Conservation (phyloP, 1,140 invertebrate species). For the Drosophila quadrilineata region DNA sequence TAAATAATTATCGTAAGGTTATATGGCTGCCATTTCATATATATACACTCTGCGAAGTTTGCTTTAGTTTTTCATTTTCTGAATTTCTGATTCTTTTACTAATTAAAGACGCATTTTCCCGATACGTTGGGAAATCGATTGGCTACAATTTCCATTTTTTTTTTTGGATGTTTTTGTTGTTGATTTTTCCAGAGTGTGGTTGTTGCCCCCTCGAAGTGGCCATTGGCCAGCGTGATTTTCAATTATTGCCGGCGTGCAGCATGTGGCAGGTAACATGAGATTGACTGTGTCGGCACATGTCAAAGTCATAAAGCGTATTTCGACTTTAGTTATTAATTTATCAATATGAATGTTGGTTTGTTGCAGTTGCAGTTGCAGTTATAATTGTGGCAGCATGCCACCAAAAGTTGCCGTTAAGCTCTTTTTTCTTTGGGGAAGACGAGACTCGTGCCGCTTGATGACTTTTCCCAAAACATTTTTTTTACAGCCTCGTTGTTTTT, state of each 20-base stretch:
- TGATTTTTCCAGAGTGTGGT: not conserved
- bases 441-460: slow-evolving; percentile 50
- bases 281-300: slow-evolving; percentile 65
- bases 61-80: not conserved
- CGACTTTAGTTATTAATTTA: slow-evolving; percentile 17
- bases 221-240: slow-evolving; percentile 73
- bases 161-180: slow-evolving; percentile 58
- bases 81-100: slow-evolving; percentile 47
- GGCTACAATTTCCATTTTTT: slow-evolving; percentile 75
- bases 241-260: slow-evolving; percentile 50
- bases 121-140: slow-evolving; percentile 60
- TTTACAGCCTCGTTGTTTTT: not conserved
- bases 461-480: slow-evolving; percentile 37
- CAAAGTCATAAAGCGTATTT: slow-evolving; percentile 38
- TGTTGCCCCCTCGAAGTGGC: slow-evolving; percentile 45
- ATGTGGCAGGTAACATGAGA: not conserved
- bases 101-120: slow-evolving; percentile 65
- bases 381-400: slow-evolving; percentile 56
- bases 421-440: not conserved
- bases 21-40: slow-evolving; percentile 12
- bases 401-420: slow-evolving; percentile 43
- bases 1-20: slow-evolving; percentile 67
- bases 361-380: slow-evolving; percentile 10
- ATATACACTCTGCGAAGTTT: too few species aligned
- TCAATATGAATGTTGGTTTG: too few species aligned